Evolutionary conservation across 2,113 vertebrate species (phyloP).

Genomic region (Athene noctua): DNA sequence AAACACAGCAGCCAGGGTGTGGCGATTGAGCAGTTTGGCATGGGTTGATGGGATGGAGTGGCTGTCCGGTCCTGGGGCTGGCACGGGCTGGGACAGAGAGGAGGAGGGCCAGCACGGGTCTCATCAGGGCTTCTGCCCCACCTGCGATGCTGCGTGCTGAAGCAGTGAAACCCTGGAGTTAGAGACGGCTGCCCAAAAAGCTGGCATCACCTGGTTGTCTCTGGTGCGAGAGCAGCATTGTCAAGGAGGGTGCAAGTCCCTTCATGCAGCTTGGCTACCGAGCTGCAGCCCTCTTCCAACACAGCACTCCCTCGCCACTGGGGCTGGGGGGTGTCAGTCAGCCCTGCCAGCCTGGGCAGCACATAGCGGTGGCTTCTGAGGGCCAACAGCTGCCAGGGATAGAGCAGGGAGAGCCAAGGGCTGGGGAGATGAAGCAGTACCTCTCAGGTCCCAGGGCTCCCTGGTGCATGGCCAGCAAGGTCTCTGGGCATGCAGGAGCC

Average conservation of each 20-base stretch:
- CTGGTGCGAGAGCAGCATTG: accelerated
- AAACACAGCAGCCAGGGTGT: background rate
- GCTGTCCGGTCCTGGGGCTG: background rate
- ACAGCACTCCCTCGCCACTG: accelerated
- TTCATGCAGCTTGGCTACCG: accelerated
- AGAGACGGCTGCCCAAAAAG: background rate
- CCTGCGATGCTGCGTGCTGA: accelerated
- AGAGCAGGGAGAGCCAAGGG: background rate
- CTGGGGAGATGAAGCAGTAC: accelerated
- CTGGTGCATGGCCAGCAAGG: accelerated
- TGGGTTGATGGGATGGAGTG: background rate
- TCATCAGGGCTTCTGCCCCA: background rate
- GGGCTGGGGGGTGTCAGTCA: accelerated
- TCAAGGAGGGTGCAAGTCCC: background rate
- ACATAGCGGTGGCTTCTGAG: accelerated
- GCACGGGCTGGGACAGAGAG: background rate
- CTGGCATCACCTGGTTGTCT: background rate
- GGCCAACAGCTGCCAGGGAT: accelerated
- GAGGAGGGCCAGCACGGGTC: background rate
- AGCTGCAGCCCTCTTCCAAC: background rate
- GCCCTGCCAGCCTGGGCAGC: background rate
- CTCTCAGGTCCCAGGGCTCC: accelerated
- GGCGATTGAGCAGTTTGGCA: accelerated
- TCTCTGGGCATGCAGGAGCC: background rate
- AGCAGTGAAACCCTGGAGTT: accelerated